These are phyloP conservation scores for Naja naja DNA, from an alignment of 2,113 vertebrate genomes.

Conservation along the genomic window DNA sequence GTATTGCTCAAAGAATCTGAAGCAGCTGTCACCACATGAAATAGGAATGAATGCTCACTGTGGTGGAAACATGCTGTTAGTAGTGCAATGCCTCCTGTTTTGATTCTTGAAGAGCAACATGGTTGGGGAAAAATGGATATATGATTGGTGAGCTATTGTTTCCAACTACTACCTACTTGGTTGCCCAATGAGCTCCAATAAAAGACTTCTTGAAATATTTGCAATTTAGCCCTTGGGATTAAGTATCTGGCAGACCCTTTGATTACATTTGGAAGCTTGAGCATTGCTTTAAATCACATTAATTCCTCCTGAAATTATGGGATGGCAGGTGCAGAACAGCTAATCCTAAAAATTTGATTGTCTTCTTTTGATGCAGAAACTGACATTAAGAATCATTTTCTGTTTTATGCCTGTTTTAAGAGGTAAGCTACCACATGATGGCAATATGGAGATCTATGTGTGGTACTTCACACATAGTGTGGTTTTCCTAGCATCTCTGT, in stretches of 20 bases:
- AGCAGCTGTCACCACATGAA: background rate
- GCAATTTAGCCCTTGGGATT: slow-evolving; percentile 12
- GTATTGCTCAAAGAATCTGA: background rate
- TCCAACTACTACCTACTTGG: slow-evolving; percentile 18
- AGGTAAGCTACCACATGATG: rapidly evolving
- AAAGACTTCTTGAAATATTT: slow-evolving; percentile 23
- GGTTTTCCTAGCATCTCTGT: background rate
- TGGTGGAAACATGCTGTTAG: background rate
- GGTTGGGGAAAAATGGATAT: background rate
- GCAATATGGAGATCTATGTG: rapidly evolving
- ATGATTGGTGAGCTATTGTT: slow-evolving; percentile 5
- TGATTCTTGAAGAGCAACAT: slow-evolving; percentile 6
- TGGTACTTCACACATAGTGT: background rate
- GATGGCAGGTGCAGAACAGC: background rate
- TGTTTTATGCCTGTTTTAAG: background rate
- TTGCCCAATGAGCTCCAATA: slow-evolving; percentile 6
- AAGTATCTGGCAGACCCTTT: background rate
- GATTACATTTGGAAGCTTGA: slow-evolving; percentile 24
- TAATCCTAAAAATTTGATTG: background rate
- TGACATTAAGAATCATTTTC: background rate
- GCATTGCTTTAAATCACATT: slow-evolving; percentile 21
- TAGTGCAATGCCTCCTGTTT: background rate
- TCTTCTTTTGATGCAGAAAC: background rate
- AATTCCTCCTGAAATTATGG: slow-evolving; percentile 8
- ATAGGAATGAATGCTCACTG: background rate